Conservation (phyloP, 1,140 invertebrate species). For the Chelonus insularis region DNA sequence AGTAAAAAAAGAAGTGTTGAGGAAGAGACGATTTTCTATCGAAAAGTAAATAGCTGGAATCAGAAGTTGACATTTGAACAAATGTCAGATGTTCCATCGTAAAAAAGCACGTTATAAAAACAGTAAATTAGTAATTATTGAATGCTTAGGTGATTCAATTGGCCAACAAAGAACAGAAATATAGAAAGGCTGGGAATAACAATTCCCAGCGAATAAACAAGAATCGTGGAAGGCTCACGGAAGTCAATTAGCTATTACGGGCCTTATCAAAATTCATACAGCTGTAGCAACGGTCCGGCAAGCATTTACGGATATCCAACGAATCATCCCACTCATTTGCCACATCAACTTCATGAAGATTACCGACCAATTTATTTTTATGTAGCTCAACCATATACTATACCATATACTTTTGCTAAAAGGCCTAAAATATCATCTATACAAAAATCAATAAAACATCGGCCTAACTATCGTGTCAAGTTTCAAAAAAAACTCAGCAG, state of each 20-base stretch:
- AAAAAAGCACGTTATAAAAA: no score
- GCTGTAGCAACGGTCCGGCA: constrained; percentile 51
- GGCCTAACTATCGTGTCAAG: constrained; percentile 48
- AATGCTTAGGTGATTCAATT: not conserved
- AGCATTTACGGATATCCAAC: constrained; percentile 41
- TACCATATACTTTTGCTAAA: constrained; percentile 53
- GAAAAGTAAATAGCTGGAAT: no score
- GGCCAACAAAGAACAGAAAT: not conserved
- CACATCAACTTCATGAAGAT: constrained; percentile 44
- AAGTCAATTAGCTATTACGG: constrained; percentile 58
- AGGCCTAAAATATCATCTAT: constrained; percentile 46
- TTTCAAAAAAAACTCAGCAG: constrained; percentile 52
- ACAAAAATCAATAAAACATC: constrained; percentile 40
- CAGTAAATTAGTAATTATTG: no score
- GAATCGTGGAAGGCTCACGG: constrained; percentile 52
- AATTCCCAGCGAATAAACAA: constrained; percentile 15
- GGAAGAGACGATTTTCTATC: no score
- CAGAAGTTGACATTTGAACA: no score
- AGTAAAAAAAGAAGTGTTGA: no score
- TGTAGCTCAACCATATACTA: constrained; percentile 56
- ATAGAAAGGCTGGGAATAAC: constrained; percentile 1
- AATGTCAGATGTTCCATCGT: no score
- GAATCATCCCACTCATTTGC: constrained; percentile 14
- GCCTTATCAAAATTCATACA: constrained; percentile 49
- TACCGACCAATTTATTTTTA: constrained; percentile 57